Percentiles rank a stretch among this genome's conserved stretches.
Evolutionary conservation across 2,888 invertebrate species (phyloP).

Genomic region (Dendrolimus houi): DNA sequence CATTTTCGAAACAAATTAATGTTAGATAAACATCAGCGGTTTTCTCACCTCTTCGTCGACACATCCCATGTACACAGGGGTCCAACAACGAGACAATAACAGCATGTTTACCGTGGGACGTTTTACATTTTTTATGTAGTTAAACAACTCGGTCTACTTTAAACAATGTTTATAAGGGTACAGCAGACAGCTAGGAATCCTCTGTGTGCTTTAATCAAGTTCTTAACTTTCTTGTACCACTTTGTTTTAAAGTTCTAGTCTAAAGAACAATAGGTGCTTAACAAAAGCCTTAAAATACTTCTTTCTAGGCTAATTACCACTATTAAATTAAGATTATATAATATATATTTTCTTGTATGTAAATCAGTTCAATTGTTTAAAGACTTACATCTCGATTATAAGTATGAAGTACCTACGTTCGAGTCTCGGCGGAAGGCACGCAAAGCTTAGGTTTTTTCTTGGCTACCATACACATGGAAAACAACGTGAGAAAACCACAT

Average conservation of each 20-base stretch:
- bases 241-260: conserved; percentile 11
- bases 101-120: conserved; percentile 15
- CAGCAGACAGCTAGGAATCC: conserved; percentile 18
- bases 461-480: too few relatives aligned
- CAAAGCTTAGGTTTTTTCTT: too few relatives aligned
- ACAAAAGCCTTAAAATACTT: too few relatives aligned
- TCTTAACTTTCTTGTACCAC: conserved; percentile 33
- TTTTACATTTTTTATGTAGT: conserved; percentile 20
- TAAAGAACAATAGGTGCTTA: too few relatives aligned
- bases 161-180: conserved; percentile 20
- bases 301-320: too few relatives aligned
- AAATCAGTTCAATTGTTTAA: too few relatives aligned
- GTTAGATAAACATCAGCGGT: not conserved
- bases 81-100: conserved; percentile 7
- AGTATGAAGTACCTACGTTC: too few relatives aligned
- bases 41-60: not conserved
- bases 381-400: too few relatives aligned
- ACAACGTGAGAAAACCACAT: too few relatives aligned
- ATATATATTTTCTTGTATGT: too few relatives aligned
- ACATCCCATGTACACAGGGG: not conserved
- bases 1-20: not conserved
- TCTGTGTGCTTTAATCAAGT: conserved; percentile 36
- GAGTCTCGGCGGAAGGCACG: too few relatives aligned
- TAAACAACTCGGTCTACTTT: conserved; percentile 17
- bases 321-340: too few relatives aligned